Percentiles rank a stretch among this genome's conserved stretches.
phyloP scores from a whole-genome alignment of 2,113 vertebrate species.

The Anas platyrhynchos region DNA sequence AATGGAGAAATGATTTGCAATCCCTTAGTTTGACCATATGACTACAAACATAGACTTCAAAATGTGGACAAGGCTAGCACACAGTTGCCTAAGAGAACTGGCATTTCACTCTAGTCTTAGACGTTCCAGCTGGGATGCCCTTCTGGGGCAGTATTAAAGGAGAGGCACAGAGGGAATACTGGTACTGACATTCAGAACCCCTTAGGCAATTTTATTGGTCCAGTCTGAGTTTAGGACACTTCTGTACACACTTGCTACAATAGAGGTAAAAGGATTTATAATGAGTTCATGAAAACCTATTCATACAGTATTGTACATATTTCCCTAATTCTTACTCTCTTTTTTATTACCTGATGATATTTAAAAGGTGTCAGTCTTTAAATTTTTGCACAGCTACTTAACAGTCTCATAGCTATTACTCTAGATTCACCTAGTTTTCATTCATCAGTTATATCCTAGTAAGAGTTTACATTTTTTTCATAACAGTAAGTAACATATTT shows the following conservation, averaged over 20 bases:
- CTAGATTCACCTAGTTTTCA: background rate
- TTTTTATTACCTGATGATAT: background rate
- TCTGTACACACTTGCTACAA: background rate
- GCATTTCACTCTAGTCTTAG: background rate
- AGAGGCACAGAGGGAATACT: background rate
- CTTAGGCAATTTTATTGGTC: background rate
- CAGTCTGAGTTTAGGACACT: background rate
- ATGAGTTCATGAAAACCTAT: background rate
- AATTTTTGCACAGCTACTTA: background rate
- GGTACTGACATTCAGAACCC: fast-evolving
- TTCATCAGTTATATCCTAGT: background rate
- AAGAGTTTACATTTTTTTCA: background rate
- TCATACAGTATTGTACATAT: background rate
- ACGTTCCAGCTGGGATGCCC: fast-evolving
- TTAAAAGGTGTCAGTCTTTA: background rate
- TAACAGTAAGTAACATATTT: background rate
- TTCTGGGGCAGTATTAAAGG: background rate
- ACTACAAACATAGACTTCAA: background rate
- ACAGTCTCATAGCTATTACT: background rate
- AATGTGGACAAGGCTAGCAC: background rate
- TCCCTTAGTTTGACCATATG: background rate
- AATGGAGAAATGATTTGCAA: background rate
- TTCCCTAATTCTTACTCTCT: background rate
- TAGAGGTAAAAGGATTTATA: background rate
- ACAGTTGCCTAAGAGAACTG: background rate